Percentiles rank a stretch among this genome's conserved stretches.
phyloP scores from a whole-genome alignment of 1,140 invertebrate species.

The Helicoverpa armigera region DNA sequence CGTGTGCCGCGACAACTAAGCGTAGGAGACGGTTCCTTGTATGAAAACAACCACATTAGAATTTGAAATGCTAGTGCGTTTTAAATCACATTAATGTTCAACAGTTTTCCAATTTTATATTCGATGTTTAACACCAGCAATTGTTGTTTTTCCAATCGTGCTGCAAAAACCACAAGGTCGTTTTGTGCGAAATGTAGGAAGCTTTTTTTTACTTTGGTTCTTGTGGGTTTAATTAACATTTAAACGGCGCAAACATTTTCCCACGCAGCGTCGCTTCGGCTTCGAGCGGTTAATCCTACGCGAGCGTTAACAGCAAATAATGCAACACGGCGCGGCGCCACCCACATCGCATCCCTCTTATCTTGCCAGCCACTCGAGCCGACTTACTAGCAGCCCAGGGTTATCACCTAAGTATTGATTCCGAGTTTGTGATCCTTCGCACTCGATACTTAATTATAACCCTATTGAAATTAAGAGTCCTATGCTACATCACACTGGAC shows the following conservation, averaged over 20 bases:
- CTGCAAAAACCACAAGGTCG: too few relatives aligned
- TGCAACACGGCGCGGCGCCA: slow-evolving; percentile 36
- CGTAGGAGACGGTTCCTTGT: not conserved
- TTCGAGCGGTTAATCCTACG: slow-evolving; percentile 34
- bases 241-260: slow-evolving; percentile 27
- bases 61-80: too few relatives aligned
- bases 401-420: slow-evolving; percentile 10
- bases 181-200: not conserved
- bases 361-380: slow-evolving; percentile 30
- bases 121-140: too few relatives aligned
- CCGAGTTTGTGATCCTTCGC: too few relatives aligned
- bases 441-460: too few relatives aligned
- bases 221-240: slow-evolving; percentile 2
- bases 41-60: not conserved
- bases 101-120: too few relatives aligned
- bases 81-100: too few relatives aligned
- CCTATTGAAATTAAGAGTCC: too few relatives aligned
- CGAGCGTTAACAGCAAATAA: slow-evolving; percentile 54
- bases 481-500: too few relatives aligned
- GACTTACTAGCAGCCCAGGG: slow-evolving; percentile 20
- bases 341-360: slow-evolving; percentile 53
- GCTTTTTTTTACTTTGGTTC: not conserved
- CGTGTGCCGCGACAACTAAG: not conserved
- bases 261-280: slow-evolving; percentile 20
- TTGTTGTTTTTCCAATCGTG: too few relatives aligned